Base-by-base conservation (phyloP, 1,140 invertebrate species). In the Periplaneta americana region DNA sequence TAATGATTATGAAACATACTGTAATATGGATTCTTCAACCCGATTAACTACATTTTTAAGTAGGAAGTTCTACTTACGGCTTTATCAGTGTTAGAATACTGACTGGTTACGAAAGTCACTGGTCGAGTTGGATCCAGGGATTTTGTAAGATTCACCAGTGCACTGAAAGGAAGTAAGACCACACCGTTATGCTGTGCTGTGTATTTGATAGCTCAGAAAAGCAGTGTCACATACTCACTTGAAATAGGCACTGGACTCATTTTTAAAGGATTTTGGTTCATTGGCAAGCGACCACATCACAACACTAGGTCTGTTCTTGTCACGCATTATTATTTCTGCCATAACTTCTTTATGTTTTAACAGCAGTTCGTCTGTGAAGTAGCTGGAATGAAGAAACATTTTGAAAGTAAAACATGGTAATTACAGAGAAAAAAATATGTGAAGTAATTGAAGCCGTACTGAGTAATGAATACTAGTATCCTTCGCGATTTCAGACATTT, bases 221-320 rank as follows among this genome's bases (percentile, higher is more conserved):
- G 15, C 22, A 48, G 3, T 48, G 39, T 48, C 39, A 48, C 39
- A 66, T 22, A 79, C 83, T 86, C 87, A 92, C 91, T 87, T 88
- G 84, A 93, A 93, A 85, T 93, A 93, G 18, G 83, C 75, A 28
- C 85, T 88, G 18, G 92, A 88, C 17, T 85, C 82, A 0, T 85
- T 80, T 75, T 87, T 84, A 22, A 87, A 83, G 15, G 90, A 89
- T 10, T 84, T 78, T 35, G 93, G 92, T 87, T 93, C 93, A 87
- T 93, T 93, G 9, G 91, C 91, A 8, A 93, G 87, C 18, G 93
- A 93, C 93, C 93, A 93, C 87, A 93, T 91, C 75, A 93, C 88
- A 15, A 93, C 91, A 39, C 90, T 89, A 3, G 93, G 91, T 34
- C 90, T 86, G 84, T 93, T 93, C 83, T 92, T 92, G 83, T 93